Evolutionary conservation across 2,888 invertebrate species (phyloP), one percentile per base, ranked within the genome.

Genomic region (Dicycla oo): DNA sequence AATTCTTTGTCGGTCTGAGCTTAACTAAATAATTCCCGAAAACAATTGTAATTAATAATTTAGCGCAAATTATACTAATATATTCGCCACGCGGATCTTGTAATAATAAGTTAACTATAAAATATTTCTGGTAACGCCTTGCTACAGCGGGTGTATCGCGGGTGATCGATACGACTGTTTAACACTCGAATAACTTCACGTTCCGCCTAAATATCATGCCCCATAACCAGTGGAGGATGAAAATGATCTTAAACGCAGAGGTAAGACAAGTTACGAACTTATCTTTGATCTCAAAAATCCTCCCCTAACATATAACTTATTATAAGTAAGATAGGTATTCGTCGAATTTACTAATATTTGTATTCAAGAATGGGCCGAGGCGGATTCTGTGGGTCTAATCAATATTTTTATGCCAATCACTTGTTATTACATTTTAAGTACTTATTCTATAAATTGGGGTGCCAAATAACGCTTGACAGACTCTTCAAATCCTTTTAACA

Each of bases 391-490:
- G 61, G 47, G 23, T 58, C 18, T 60, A 38, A 78, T 49, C 26
- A 61, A 64, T 56, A 62, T 47, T 74, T 63, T 34, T 43, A 80
- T 49, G 75, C 34, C 45, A 53, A 49, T 62, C 56, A 26, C 15
- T 62, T 43, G 40, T 57, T 34, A n/a, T 73, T 62, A 62, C n/a
- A 47, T 67, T 63, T 15, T 53, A 60, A 63, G 57, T 64, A 75
- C 49, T 65, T 69, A 71, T 69, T 69, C 18, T 69, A 54, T 73
- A 68, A 67, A 54, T 60, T 57, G 18, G 57, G 8, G 80, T 83
- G 83, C 83, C 85, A 83, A 85, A 85, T 75, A 57, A 75, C 69
- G 51, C 83, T 82, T 76, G 75, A 74, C 79, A 82, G 80, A 74
- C 73, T 82, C 78, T 78, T 26, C 15, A 53, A 60, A 60, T 30